phyloP scores from a whole-genome alignment of 2,797 vertebrate genomes.

The Centropyge bicolor region DNA sequence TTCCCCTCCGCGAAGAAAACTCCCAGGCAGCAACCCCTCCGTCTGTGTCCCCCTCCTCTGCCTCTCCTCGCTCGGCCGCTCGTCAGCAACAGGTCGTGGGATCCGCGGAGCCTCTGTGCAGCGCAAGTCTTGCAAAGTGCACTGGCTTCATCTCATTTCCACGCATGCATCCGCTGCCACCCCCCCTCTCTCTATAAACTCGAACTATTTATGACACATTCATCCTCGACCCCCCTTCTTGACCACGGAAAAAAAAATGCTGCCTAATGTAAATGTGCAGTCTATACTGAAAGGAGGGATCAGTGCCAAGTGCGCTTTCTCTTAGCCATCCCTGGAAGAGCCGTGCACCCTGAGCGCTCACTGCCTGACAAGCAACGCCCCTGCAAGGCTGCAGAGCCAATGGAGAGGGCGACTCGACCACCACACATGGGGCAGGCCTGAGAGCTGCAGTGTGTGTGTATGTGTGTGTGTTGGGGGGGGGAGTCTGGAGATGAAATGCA shows the following conservation, averaged over 20 bases:
- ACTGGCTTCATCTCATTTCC: slow-evolving; percentile 84
- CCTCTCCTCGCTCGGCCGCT: slow-evolving; percentile 77
- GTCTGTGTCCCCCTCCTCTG: slow-evolving; percentile 74
- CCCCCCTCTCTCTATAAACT: slow-evolving; percentile 49
- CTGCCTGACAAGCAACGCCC: slow-evolving; percentile 75
- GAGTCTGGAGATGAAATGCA: neutral
- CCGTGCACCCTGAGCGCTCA: slow-evolving; percentile 75
- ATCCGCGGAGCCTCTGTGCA: slow-evolving; percentile 82
- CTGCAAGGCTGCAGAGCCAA: slow-evolving; percentile 75
- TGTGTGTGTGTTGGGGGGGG: no score
- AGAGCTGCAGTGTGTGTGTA: slow-evolving; percentile 31
- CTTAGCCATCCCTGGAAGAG: slow-evolving; percentile 84
- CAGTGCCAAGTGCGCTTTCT: slow-evolving; percentile 84
- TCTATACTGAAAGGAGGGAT: slow-evolving; percentile 79
- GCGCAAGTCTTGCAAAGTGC: slow-evolving; percentile 82
- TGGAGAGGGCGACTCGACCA: slow-evolving; percentile 67
- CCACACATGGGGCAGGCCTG: slow-evolving; percentile 58
- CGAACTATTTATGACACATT: slow-evolving; percentile 77
- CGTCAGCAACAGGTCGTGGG: slow-evolving; percentile 88
- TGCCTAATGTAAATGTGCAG: slow-evolving; percentile 71
- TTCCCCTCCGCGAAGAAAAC: slow-evolving; percentile 73
- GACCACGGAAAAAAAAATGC: slow-evolving; percentile 27
- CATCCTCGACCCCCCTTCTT: slow-evolving; percentile 33
- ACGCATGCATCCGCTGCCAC: slow-evolving; percentile 69
- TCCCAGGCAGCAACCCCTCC: slow-evolving; percentile 74